Conservation (phyloP, 2,113 vertebrate species). For the Tiliqua scincoides region DNA sequence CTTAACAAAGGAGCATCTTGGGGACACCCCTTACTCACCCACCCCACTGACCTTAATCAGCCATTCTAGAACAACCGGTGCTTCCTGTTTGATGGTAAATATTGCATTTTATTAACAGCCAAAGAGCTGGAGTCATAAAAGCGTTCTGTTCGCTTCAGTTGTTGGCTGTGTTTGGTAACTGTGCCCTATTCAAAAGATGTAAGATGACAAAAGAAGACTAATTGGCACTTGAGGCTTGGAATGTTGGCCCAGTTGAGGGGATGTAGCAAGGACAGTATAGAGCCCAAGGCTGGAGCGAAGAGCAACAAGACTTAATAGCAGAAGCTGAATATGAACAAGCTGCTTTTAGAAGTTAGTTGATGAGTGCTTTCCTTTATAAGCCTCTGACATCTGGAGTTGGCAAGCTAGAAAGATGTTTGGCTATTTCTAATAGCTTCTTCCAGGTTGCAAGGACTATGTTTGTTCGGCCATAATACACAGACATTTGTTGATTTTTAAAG, state of each 20-base stretch:
- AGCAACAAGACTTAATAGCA: background rate
- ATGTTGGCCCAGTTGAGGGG: constrained; percentile 9
- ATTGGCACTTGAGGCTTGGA: constrained; percentile 11
- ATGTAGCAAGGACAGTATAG: background rate
- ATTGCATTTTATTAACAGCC: background rate
- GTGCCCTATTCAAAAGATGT: constrained; percentile 6
- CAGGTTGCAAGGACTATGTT: background rate
- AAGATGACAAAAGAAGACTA: constrained; percentile 11
- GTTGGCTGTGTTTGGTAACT: background rate
- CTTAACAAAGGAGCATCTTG: background rate
- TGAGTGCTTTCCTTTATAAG: background rate
- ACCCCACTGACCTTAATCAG: background rate
- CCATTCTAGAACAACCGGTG: background rate
- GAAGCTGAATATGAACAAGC: background rate
- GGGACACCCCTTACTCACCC: background rate
- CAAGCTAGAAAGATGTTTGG: background rate
- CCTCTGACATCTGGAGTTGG: background rate
- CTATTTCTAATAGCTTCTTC: background rate
- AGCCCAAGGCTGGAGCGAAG: background rate
- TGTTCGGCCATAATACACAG: background rate
- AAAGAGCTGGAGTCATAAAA: background rate
- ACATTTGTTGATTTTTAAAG: background rate
- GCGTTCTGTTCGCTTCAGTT: background rate
- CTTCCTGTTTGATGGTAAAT: background rate
- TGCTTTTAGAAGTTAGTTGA: background rate